Evolutionary conservation across 2,888 invertebrate species (phyloP), one percentile per base, ranked within the genome.

Genomic region (Luperina testacea): DNA sequence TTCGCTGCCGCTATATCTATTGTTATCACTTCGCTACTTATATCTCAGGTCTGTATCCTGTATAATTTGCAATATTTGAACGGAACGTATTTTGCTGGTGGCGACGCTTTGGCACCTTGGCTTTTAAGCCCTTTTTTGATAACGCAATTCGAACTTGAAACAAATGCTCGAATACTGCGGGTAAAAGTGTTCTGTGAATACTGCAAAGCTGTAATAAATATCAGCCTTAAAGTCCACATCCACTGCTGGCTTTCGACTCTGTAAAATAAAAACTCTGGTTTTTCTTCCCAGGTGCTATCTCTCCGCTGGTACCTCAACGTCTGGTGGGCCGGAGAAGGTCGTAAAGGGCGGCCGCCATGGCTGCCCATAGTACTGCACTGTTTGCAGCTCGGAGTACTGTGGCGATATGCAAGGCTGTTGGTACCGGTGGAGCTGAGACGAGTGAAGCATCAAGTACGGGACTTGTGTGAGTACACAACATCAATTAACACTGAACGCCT

Each of bases 341-440:
- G 96, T 81, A 97, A 93, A 88, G 96, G 93, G 63, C 95, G 94
- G 9, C 94, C 94, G 45, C 96, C 96, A 38, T 95, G 96, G 96
- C 92, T 97, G 74, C 97, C 98, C 0, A 95, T 98, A 77, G 94
- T 97, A 32, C 94, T 98, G 59, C 98, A 98, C 92, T 96, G 97
- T 24, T 93, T 98, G 32, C 98, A 98, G 92, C 97, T 98, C 84
- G 98, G 98, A 27, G 98, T 98, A 45, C 95, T 98, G 82, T 99
- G 97, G 98, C 97, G 99, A 87, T 99, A 99, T 93, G 98, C 99
- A 78, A 97, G 98, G 82, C 97, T 99, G 17, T 97, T 99, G 84
- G 98, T 98, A 88, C 99, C 99, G 15, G 98, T 98, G 9, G 98
- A 99, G 91, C 94, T 99, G 87, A 95, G 98, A 76, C 97, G 98